These are phyloP conservation scores for Sterrhoptilus dennistouni DNA, from an alignment of 2,113 vertebrate species.

Conservation along the genomic window DNA sequence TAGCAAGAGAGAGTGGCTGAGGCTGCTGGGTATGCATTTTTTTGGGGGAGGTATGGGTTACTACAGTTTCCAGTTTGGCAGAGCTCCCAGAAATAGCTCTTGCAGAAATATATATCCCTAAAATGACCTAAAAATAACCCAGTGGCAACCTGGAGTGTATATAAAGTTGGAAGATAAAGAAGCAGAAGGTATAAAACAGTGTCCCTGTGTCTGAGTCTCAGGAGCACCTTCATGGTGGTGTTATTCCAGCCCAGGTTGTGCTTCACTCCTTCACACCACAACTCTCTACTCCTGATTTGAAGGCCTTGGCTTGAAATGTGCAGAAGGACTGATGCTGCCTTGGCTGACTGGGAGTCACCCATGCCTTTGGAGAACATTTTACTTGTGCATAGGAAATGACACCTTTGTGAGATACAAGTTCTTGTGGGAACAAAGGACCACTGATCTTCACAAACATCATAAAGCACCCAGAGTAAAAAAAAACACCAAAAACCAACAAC, in stretches of 20 bases:
- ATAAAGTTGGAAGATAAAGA: not conserved
- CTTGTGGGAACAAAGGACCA: not conserved
- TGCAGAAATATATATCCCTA: conserved; percentile 19
- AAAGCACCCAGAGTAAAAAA: not conserved
- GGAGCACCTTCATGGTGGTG: not conserved
- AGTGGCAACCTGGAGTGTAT: not conserved
- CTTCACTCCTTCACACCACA: not conserved
- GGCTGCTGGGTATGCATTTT: not conserved
- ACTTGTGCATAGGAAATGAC: not conserved
- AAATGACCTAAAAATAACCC: conserved; percentile 41
- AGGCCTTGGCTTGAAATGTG: not conserved
- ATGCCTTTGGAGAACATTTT: not conserved
- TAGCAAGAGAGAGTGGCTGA: not conserved
- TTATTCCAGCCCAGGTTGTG: not conserved
- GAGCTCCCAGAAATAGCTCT: conserved; percentile 29
- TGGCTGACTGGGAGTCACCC: rapidly evolving
- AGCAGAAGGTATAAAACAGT: not conserved
- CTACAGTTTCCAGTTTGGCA: conserved; percentile 1
- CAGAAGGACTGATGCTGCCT: not conserved
- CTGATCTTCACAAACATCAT: not conserved
- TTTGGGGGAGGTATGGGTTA: not conserved
- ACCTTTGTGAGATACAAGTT: rapidly evolving
- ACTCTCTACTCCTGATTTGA: not conserved
- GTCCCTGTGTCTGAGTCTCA: not conserved
- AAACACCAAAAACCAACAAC: not conserved